Conservation (phyloP, 2,797 vertebrate genomes). For the Dicrostonyx torquatus region DNA sequence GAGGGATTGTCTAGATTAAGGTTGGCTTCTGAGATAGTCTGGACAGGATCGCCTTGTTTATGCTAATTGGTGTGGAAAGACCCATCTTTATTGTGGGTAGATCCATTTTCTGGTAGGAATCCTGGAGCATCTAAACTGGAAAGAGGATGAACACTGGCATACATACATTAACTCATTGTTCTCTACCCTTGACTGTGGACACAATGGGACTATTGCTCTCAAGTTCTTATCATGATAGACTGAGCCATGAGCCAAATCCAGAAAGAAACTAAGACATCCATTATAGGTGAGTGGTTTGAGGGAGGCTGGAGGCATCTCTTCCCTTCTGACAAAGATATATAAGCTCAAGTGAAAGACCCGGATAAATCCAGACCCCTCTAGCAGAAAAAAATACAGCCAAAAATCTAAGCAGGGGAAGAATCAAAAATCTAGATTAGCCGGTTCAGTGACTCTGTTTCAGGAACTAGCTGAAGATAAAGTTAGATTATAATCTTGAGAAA, state of each 20-base stretch:
- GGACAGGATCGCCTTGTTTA: neutral
- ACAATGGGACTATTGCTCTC: neutral
- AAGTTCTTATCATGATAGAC: neutral
- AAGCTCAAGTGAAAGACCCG: too few species aligned
- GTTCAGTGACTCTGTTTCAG: too few species aligned
- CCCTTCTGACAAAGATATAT: neutral
- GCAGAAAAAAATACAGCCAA: too few species aligned
- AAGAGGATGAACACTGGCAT: neutral
- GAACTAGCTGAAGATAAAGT: too few species aligned
- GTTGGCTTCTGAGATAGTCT: neutral
- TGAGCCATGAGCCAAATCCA: neutral
- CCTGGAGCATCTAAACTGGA: neutral
- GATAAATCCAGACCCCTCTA: too few species aligned
- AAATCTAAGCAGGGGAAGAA: too few species aligned
- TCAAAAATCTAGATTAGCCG: too few species aligned
- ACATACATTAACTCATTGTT: neutral
- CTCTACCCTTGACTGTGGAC: neutral
- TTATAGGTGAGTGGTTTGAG: neutral
- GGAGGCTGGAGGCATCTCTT: neutral
- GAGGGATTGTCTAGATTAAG: neutral
- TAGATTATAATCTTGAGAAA: too few species aligned
- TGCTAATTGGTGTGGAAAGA: neutral
- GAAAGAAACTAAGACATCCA: neutral
- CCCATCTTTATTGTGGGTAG: neutral
- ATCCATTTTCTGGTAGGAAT: neutral